These are phyloP conservation scores for Craniophora ligustri DNA, from an alignment of 2,888 invertebrate genomes.

Conservation along the genomic window DNA sequence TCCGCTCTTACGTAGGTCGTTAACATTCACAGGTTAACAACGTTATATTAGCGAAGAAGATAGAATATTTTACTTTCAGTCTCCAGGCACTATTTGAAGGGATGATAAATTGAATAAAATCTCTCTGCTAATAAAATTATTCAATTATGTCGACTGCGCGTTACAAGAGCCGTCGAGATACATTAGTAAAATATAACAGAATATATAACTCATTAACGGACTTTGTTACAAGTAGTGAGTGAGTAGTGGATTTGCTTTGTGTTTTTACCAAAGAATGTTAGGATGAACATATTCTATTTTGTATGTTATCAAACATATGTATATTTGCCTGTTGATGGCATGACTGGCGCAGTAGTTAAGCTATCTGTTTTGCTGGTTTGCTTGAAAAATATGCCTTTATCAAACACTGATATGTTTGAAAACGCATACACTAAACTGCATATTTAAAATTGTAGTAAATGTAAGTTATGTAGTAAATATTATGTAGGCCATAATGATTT, in stretches of 20 bases:
- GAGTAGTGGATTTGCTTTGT: neutral
- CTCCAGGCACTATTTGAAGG: slow-evolving; percentile 29
- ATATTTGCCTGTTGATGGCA: no score
- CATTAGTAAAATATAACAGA: slow-evolving; percentile 4
- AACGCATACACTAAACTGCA: no score
- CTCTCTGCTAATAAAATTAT: slow-evolving; percentile 33
- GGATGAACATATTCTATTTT: no score
- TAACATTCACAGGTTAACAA: slow-evolving; percentile 46
- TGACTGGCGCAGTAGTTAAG: no score
- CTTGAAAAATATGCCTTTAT: no score
- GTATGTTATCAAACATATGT: no score
- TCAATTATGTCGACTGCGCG: slow-evolving; percentile 25
- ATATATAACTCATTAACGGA: neutral
- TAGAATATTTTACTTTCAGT: slow-evolving; percentile 40
- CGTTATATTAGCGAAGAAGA: slow-evolving; percentile 38
- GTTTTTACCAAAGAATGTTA: neutral
- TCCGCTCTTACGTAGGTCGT: slow-evolving; percentile 31
- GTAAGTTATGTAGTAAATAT: no score
- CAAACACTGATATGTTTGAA: no score
- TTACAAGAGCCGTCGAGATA: slow-evolving; percentile 9
- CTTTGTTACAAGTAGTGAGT: no score
- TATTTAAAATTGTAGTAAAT: no score
- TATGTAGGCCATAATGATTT: no score
- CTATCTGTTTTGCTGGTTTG: no score
- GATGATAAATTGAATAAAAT: slow-evolving; percentile 48